A percentile compares a stretch with the other conserved stretches of the same genome.
Conservation (phyloP, 2,113 vertebrate genomes). For the Alectura lathami region DNA sequence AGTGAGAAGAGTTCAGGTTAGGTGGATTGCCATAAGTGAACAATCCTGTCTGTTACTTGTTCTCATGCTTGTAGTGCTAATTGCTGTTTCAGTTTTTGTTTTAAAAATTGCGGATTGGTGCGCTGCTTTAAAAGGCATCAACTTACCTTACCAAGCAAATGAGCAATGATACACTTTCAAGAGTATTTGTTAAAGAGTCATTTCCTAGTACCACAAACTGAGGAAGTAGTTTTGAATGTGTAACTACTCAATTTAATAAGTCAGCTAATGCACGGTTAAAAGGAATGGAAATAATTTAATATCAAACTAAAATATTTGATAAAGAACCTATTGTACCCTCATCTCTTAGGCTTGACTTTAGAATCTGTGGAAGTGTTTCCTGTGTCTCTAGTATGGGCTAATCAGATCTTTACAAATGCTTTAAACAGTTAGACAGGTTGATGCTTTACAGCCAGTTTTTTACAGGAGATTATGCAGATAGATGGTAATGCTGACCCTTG, state of each 20-base stretch:
- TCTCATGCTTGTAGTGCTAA: not conserved
- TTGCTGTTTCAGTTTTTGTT: constrained; percentile 9
- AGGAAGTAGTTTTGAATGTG: constrained; percentile 67
- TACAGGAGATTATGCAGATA: constrained; percentile 3
- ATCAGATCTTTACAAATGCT: not conserved
- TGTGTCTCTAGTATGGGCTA: not conserved
- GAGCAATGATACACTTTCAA: constrained; percentile 3
- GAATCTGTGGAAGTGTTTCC: not conserved
- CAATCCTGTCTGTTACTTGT: not conserved
- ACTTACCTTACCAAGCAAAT: not conserved
- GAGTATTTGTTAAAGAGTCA: constrained; percentile 52
- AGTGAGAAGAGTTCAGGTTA: constrained; percentile 11
- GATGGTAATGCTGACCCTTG: constrained; percentile 39
- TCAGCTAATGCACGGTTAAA: constrained; percentile 56
- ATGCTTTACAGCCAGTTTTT: not conserved
- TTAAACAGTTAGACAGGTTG: not conserved
- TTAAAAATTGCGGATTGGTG: not conserved
- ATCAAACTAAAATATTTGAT: constrained; percentile 60
- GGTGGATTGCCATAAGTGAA: not conserved
- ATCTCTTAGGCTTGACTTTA: not conserved
- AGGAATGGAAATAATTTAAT: constrained; percentile 66
- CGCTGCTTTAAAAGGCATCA: not conserved
- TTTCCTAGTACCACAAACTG: constrained; percentile 24
- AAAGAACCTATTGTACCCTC: constrained; percentile 25
- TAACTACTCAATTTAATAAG: constrained; percentile 63